Conservation (phyloP, 2,113 vertebrate genomes). For the Ammodytes marinus region DNA sequence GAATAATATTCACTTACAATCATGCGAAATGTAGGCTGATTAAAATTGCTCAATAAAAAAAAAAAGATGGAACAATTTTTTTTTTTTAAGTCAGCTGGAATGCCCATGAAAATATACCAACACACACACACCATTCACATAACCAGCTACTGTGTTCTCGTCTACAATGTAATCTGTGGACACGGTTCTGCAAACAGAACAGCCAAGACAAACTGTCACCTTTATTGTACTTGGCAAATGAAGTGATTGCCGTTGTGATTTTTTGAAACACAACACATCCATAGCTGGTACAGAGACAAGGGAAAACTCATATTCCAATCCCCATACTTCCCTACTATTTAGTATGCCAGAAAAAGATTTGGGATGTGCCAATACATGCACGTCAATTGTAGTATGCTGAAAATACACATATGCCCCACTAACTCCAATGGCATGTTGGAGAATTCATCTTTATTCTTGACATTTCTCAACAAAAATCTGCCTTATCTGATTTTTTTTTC, state of each 20-base stretch:
- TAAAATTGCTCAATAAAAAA: too few relatives aligned
- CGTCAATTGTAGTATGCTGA: too few relatives aligned
- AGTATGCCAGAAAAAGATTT: too few relatives aligned
- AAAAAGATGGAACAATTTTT: too few relatives aligned
- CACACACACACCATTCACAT: not conserved
- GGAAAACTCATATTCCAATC: not conserved
- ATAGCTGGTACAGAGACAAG: conserved; percentile 24
- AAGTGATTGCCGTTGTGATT: conserved; percentile 47
- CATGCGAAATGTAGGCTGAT: conserved; percentile 18
- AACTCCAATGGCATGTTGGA: too few relatives aligned
- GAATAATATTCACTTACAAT: conserved; percentile 16
- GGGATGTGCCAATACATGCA: too few relatives aligned
- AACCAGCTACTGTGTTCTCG: conserved; percentile 1
- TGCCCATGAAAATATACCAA: conserved; percentile 17
- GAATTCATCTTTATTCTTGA: too few relatives aligned
- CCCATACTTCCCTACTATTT: too few relatives aligned
- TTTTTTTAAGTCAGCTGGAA: not conserved
- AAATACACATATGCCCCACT: too few relatives aligned
- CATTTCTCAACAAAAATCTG: too few relatives aligned
- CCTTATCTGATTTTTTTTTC: too few relatives aligned
- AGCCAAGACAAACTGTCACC: conserved; percentile 49
- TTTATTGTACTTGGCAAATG: conserved; percentile 62
- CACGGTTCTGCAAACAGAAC: conserved; percentile 20
- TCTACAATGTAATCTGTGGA: conserved; percentile 20
- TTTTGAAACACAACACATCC: conserved; percentile 43